Evolutionary conservation across 2,888 invertebrate species (phyloP).

Genomic region (Pemphredon lugubris): DNA sequence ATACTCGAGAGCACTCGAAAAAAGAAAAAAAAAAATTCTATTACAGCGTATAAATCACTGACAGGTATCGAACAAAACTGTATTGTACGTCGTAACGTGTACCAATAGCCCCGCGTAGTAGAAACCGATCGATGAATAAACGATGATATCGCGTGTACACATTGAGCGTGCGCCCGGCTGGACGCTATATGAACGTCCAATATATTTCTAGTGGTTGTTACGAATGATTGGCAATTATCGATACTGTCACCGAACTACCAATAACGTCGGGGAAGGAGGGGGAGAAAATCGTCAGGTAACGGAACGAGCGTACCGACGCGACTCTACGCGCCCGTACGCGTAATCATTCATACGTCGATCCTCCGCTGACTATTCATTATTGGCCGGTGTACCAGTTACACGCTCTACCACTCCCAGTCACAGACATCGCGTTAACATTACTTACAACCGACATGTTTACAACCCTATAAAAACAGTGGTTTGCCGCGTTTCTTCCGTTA

Average conservation of each 20-base stretch:
- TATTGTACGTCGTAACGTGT: constrained; percentile 50
- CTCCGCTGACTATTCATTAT: constrained; percentile 57
- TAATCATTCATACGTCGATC: constrained; percentile 48
- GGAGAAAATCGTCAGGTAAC: constrained; percentile 57
- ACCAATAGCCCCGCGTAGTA: constrained; percentile 44
- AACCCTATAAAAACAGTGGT: constrained; percentile 47
- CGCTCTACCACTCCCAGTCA: constrained; percentile 29
- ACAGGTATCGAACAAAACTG: constrained; percentile 60
- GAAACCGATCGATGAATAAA: constrained; percentile 59
- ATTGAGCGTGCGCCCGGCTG: constrained; percentile 30
- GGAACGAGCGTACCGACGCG: constrained; percentile 9
- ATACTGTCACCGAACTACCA: constrained; percentile 55
- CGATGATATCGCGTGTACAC: constrained; percentile 57
- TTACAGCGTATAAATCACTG: constrained; percentile 58
- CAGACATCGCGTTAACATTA: constrained; percentile 50
- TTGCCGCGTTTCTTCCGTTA: constrained; percentile 47
- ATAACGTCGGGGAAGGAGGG: constrained; percentile 51
- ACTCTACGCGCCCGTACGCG: constrained; percentile 3
- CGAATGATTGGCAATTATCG: constrained; percentile 69
- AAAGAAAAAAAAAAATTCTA: no score
- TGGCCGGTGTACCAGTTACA: constrained; percentile 43
- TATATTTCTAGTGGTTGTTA: constrained; percentile 59
- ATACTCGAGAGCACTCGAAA: constrained; percentile 45
- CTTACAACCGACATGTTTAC: constrained; percentile 53
- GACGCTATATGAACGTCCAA: constrained; percentile 44